These are phyloP conservation scores for Oreochromis spilurus DNA, from an alignment of 2,113 vertebrate genomes.

Conservation along the genomic window DNA sequence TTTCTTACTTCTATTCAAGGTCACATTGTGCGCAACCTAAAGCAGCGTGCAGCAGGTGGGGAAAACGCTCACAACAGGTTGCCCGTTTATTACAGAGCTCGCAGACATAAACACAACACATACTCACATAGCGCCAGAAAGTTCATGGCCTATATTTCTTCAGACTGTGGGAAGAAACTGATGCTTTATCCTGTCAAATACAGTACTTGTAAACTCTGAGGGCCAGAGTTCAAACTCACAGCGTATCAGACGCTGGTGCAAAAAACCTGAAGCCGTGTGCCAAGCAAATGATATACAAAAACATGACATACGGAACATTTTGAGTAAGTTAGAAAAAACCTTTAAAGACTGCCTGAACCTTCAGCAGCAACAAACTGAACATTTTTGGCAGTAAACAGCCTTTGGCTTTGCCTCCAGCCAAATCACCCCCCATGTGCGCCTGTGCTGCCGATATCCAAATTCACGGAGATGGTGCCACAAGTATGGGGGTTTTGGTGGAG, in stretches of 20 bases:
- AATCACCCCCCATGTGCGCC: neutral
- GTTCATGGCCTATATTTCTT: neutral
- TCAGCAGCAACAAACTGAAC: neutral
- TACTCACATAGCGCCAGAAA: neutral
- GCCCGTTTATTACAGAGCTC: conserved; percentile 4
- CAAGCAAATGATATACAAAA: neutral
- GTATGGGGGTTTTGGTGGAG: neutral
- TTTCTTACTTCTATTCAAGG: neutral
- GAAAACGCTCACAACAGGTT: conserved; percentile 10
- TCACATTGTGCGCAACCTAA: neutral
- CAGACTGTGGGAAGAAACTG: neutral
- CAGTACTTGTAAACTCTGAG: neutral
- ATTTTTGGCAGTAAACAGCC: conserved; percentile 22
- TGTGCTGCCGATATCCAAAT: neutral
- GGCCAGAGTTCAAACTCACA: neutral
- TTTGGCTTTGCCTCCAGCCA: conserved; percentile 31
- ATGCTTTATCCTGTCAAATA: neutral
- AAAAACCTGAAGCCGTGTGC: neutral
- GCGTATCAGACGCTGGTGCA: neutral
- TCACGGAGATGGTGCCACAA: neutral
- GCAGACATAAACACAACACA: neutral
- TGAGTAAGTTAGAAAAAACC: neutral
- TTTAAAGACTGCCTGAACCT: neutral
- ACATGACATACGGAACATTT: neutral
- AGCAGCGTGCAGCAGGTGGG: neutral